Conservation (phyloP, 2,888 invertebrate species). For the Calliphora vomitoria region DNA sequence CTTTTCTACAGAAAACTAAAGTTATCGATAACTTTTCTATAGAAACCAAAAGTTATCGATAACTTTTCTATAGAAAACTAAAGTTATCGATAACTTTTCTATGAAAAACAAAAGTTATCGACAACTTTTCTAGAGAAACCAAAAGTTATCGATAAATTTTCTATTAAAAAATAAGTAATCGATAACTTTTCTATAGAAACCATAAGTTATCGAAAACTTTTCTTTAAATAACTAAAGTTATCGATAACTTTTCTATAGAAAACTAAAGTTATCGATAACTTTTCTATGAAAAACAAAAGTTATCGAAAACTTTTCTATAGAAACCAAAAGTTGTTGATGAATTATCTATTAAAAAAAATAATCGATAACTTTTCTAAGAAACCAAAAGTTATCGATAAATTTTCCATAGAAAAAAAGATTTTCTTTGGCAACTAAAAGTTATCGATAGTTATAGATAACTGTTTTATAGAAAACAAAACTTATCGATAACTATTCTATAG, state of each 20-base stretch:
- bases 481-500: no score
- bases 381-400: neutral
- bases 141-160: no score
- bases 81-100: no score
- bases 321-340: neutral
- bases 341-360: neutral
- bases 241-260: neutral
- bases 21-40: neutral
- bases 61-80: neutral
- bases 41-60: neutral
- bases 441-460: no score
- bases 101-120: no score
- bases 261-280: neutral
- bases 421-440: no score
- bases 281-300: neutral
- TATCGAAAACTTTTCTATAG: neutral
- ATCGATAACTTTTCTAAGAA: conserved; percentile 1
- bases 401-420: neutral
- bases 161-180: no score
- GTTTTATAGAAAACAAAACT: no score
- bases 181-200: no score
- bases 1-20: neutral
- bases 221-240: neutral
- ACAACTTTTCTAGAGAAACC: no score
- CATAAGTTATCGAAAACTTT: no score